Percentiles rank a stretch among this genome's conserved stretches.
phyloP scores from a whole-genome alignment of 2,888 invertebrate genomes.

The Drosophila peninsularis region DNA sequence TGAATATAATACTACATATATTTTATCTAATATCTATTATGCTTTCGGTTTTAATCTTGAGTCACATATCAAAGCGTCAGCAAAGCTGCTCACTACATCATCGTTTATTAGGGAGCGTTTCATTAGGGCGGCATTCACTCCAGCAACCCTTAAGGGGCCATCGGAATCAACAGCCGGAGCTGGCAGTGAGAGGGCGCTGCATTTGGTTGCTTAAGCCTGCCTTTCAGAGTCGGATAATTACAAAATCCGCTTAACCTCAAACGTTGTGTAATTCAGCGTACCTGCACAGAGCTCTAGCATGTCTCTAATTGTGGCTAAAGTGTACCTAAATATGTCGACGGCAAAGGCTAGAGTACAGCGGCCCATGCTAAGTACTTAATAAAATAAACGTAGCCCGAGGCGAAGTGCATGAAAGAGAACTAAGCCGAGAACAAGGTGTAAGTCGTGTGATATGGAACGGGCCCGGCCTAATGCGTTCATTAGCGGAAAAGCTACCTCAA shows the following conservation, averaged over 20 bases:
- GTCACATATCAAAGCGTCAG: not conserved
- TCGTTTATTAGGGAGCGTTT: not conserved
- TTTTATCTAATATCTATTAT: too few species aligned
- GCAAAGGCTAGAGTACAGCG: constrained; percentile 24
- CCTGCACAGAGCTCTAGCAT: constrained; percentile 49
- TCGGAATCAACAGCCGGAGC: constrained; percentile 3
- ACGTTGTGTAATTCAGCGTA: constrained; percentile 80
- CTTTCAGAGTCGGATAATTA: constrained; percentile 81
- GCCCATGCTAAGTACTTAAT: constrained; percentile 49
- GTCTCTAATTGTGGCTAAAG: constrained; percentile 68
- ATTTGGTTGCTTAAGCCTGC: constrained; percentile 37
- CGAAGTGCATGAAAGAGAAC: constrained; percentile 40
- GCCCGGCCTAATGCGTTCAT: constrained; percentile 76
- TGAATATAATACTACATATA: not conserved
- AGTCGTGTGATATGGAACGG: constrained; percentile 41
- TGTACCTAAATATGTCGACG: constrained; percentile 56
- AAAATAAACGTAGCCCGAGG: constrained; percentile 27
- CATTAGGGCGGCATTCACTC: constrained; percentile 15
- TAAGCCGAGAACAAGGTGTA: constrained; percentile 72
- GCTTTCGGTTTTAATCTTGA: too few species aligned
- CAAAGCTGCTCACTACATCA: too few species aligned
- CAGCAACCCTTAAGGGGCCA: constrained; percentile 16
- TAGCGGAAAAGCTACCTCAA: constrained; percentile 81
- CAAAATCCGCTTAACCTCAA: constrained; percentile 82
- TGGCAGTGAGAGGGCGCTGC: not conserved